Evolutionary conservation across 2,888 invertebrate species (phyloP).

Genomic region (Chrysolina haemoptera): DNA sequence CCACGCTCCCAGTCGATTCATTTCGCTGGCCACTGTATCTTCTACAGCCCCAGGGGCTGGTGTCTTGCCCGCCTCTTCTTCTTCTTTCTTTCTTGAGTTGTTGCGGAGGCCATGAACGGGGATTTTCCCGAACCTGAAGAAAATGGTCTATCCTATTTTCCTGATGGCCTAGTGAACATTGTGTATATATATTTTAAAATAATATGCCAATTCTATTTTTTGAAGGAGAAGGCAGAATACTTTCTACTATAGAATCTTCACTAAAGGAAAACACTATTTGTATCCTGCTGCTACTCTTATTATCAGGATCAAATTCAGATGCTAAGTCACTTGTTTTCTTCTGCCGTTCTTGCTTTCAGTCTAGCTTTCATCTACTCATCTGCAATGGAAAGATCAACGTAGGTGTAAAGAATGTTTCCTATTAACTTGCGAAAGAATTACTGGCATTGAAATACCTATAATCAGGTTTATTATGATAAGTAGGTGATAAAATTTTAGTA

Average conservation of each 20-base stretch:
- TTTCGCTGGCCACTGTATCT: no score
- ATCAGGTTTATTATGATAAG: not conserved
- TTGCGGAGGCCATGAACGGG: no score
- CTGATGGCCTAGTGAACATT: constrained; percentile 25
- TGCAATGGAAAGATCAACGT: constrained; percentile 30
- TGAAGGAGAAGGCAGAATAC: constrained; percentile 20
- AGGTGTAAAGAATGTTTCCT: constrained; percentile 1
- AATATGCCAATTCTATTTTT: constrained; percentile 8
- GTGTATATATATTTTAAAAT: constrained; percentile 8
- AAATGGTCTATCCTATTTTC: no score
- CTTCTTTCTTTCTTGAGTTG: no score
- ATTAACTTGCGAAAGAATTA: not conserved
- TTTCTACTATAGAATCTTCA: constrained; percentile 34
- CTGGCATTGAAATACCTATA: not conserved
- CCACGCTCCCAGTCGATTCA: no score
- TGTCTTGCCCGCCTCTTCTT: no score
- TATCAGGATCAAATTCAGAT: constrained; percentile 24
- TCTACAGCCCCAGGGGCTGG: no score
- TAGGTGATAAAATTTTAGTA: not conserved
- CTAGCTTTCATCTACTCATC: constrained; percentile 36
- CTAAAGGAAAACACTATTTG: constrained; percentile 35
- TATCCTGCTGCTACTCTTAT: constrained; percentile 30
- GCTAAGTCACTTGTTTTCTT: constrained; percentile 38
- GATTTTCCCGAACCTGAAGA: no score
- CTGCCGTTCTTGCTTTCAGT: constrained; percentile 33